Base-by-base conservation (phyloP, 2,888 invertebrate species). In the Endotricha flammealis region DNA sequence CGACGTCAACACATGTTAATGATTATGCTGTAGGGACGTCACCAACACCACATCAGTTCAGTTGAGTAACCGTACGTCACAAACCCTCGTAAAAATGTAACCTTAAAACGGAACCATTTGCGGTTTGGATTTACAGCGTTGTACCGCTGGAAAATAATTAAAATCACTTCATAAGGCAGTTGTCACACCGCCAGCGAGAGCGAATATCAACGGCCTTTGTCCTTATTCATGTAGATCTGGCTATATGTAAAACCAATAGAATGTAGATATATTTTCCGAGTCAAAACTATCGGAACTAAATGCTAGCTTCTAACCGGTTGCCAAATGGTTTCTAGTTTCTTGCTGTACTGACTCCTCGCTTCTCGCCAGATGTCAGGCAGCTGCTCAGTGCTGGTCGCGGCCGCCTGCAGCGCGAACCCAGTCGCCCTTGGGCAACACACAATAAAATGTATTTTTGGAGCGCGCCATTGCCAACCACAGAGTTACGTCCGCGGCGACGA, bases 381-480 rank as follows among this genome's bases (percentile, higher is more conserved):
- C 4, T 27, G 29, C 14, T 16, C 20, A 32, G 3, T 28, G 32
- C 40, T 33, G 33, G 37, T 11, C 17, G 16, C 30, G 23, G 34
- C 32, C 30, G 36, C 36, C 20, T 13, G 23, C 34, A 34, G 28
- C 32, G 39, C 33, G 29, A 29, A 16, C 33, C 27, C 20, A 53
- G 47, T 45, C 69, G 83, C 81, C 82, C 83, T 82, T 83, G 83
- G 67, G 62, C 66, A 73, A 71, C 68, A 67, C 71, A 82, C 79
- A 78, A 78, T 80, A 80, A 81, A 83, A 76, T 70, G 54, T 83
- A 83, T 83, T 81, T 83, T 78, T 71, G 72, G 80, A 73, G 48
- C 66, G 67, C 67, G 69, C 74, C 77, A 81, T 77, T 81, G 81
- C 81, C 78, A 78, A 76, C 73, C 73, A 68, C 74, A 64, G 57